Base-by-base conservation (phyloP, 2,113 vertebrate species). In the Sakesphorus luctuosus region DNA sequence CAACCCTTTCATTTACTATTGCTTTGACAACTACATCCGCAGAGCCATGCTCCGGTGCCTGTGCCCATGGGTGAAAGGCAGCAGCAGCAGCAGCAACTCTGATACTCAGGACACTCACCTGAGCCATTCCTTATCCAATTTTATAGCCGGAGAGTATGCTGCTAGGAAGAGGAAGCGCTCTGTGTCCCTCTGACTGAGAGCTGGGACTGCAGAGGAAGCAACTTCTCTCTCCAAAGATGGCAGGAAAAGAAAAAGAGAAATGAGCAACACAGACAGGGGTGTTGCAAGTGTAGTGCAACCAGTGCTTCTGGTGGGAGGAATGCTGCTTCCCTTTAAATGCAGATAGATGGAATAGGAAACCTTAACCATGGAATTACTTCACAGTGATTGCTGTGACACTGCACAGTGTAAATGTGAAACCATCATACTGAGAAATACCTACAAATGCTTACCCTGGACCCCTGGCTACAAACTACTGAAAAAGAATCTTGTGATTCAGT, bases 1-100 rank as follows among this genome's bases (percentile, higher is more conserved):
- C 88, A 98, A 98, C 67, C 98, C 98, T 52, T 91, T 98, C 46
- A 98, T 98, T 87, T 98, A 98, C 88, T 98, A 96, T 23, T 90
- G 71, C 68, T 98, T 98, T 72, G 98, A 98, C 84, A 94, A 91
- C 80, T 98, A 97, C 40, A 98, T 98, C 76, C 96, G 91, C 62
- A 83, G 95, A 86, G 96, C 97, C 47, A 93, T 97, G 44, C 35
- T 95, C 25, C 89, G 8, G 49, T 97, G 96, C 56, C 46, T 98
- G 53, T 97, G 97, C 63, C 97, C 97, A 9, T 13, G 90, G 77
- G 44, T 97, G 61, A 98, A 96, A 82, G 78, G 16, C 76, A 80
- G 43, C 38, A 96, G 82, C 63, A 46, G 94, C 9, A 3, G 94
- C 72, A 97, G 9, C 83, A 97, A 53, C 94, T 95, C 91, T 1